Evolutionary conservation across 2,113 vertebrate species (phyloP).

Genomic region (Saccopteryx leptura): DNA sequence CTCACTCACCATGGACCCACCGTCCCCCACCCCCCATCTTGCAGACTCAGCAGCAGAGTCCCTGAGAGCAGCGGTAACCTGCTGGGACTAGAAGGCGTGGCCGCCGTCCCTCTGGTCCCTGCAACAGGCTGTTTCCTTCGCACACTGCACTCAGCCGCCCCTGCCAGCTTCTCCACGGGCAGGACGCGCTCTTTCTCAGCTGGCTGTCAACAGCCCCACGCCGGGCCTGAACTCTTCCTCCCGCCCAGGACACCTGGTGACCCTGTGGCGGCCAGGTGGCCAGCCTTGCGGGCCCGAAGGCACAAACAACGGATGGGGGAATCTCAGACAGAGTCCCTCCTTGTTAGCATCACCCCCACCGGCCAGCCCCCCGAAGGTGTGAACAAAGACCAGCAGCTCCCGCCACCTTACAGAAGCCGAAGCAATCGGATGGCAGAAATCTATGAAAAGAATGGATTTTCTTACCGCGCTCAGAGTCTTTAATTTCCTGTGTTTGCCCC

Average conservation of each 20-base stretch:
- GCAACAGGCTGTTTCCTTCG: neutral
- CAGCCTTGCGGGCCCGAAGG: neutral
- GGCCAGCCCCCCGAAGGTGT: neutral
- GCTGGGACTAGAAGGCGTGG: neutral
- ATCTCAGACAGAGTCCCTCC: neutral
- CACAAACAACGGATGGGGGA: neutral
- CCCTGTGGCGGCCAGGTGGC: neutral
- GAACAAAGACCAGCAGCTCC: neutral
- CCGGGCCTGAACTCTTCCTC: neutral
- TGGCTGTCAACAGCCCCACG: neutral
- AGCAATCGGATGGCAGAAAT: slow-evolving; percentile 65
- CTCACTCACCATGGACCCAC: neutral
- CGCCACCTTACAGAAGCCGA: neutral
- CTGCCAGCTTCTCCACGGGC: neutral
- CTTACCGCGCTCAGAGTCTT: slow-evolving; percentile 38
- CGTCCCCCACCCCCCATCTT: neutral
- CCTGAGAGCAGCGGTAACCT: neutral
- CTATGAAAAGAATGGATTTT: slow-evolving; percentile 79
- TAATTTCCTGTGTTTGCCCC: slow-evolving; percentile 84
- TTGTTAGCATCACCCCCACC: too few species aligned
- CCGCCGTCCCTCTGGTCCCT: neutral
- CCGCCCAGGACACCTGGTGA: neutral
- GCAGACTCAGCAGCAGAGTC: neutral
- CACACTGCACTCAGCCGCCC: neutral
- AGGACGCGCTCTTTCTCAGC: neutral